Base-by-base conservation (phyloP, 2,888 invertebrate genomes). In the Hirudinaria manillensis region DNA sequence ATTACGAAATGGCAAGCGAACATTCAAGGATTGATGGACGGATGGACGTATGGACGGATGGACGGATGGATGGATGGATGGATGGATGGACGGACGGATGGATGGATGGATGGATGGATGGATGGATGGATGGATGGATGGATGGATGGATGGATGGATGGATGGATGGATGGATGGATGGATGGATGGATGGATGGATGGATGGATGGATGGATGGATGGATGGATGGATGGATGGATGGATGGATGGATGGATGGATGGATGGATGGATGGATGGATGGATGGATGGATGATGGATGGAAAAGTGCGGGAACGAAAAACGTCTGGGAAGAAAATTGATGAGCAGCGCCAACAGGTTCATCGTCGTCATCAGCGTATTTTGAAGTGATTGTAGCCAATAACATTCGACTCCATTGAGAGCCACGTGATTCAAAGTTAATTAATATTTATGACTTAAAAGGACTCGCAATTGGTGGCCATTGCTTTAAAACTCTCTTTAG, bases 171-270 rank as follows among this genome's bases (percentile, higher is more conserved):
- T 67, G 27, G 67, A 34, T 67, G 27, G 67, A 67, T 67, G 27
- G 34, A 34, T 67, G 27, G 67, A 67, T 67, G 27, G 67, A 67
- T 67, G n/a, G 27, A 34, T 10, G 21, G 67, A 67, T 6, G 27
- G 27, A 67, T 10, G 27, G 27, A 27, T 10, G 27, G 27, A 34
- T 10, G 27, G 27, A 67, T 6, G 27, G 27, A 29, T 4, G 21
- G 67, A 67, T 67, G 27, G 67, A 67, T 29, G n/a, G 34, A 29
- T 67, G 27, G 67, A 34, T 67, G 27, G 34, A 67, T 27, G 27
- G 27, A 34, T 67, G 27, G 67, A 34, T 67, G 27, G 67, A 67
- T 67, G 27, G 34, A 34, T 67, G 27, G 67, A 67, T 67, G 27
- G 67, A 67, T 67, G n/a, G 27, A 34, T 10, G 21, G 67, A 67